A percentile compares a stretch with the other conserved stretches of the same genome.
phyloP scores from a whole-genome alignment of 2,797 vertebrate species.

The Percopsis omiscomaycus region DNA sequence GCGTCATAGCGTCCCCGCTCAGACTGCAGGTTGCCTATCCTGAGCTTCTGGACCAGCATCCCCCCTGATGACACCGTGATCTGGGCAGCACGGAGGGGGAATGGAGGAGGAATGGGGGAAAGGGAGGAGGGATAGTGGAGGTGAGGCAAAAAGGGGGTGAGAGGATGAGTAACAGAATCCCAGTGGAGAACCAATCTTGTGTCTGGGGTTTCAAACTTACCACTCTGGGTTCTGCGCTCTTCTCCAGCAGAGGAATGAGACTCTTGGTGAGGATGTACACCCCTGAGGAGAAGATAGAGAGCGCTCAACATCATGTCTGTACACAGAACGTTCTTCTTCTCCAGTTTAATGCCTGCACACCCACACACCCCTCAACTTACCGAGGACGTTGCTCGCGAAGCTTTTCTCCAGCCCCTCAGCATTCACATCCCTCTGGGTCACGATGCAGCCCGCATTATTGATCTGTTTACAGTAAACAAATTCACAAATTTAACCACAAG shows the following conservation, averaged over 20 bases:
- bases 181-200: background rate
- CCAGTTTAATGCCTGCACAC: background rate
- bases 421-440: constrained; percentile 79
- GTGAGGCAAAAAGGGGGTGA: background rate
- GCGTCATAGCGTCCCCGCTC: constrained; percentile 76
- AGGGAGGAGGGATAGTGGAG: background rate
- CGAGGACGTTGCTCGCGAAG: constrained; percentile 79
- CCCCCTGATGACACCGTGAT: constrained; percentile 79
- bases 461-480: constrained; percentile 60
- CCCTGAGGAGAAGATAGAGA: constrained; percentile 50
- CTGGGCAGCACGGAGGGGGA: constrained; percentile 45
- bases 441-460: constrained; percentile 80
- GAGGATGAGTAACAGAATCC: background rate
- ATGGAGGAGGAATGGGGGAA: background rate
- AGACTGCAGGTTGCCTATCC: constrained; percentile 80
- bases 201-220: constrained; percentile 59
- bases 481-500: too few species aligned
- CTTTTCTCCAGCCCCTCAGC: constrained; percentile 79
- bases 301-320: background rate
- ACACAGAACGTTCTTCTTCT: background rate
- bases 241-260: constrained; percentile 79
- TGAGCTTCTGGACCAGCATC: constrained; percentile 82
- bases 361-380: constrained; percentile 56
- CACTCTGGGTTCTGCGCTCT: constrained; percentile 80
- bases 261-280: constrained; percentile 80